phyloP scores from a whole-genome alignment of 2,113 vertebrate genomes.

The Lycocorax pyrrhopterus region DNA sequence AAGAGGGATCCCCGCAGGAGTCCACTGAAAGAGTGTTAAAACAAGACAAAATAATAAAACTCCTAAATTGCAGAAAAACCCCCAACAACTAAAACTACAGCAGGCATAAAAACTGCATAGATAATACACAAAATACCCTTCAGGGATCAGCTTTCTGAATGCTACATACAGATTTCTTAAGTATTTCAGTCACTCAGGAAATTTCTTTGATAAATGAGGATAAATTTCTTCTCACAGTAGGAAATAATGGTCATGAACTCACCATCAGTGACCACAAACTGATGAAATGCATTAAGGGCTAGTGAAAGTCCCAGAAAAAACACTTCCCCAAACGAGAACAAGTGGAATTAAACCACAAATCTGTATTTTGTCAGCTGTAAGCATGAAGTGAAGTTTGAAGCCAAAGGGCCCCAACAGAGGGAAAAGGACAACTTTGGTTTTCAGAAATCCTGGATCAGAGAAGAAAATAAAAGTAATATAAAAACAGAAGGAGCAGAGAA shows the following conservation, averaged over 20 bases:
- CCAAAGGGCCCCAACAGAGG: background rate
- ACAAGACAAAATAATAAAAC: background rate
- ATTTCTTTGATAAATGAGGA: background rate
- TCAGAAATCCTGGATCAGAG: background rate
- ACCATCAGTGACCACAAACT: background rate
- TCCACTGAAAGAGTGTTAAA: background rate
- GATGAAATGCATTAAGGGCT: background rate
- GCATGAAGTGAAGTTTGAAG: background rate
- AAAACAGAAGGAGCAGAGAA: background rate
- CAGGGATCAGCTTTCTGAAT: background rate
- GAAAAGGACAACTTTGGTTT: background rate
- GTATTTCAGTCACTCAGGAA: background rate
- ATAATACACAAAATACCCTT: background rate
- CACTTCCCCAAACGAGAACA: background rate
- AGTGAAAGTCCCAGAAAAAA: background rate
- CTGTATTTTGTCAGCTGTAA: background rate
- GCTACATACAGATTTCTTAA: background rate
- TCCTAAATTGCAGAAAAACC: background rate
- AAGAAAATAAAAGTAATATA: background rate
- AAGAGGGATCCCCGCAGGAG: background rate
- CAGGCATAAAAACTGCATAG: background rate
- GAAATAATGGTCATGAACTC: background rate
- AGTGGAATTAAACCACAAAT: background rate
- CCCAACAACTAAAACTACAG: background rate
- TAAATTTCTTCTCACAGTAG: background rate